Evolutionary conservation across 2,888 invertebrate species (phyloP).

Genomic region (Heliconius erato): DNA sequence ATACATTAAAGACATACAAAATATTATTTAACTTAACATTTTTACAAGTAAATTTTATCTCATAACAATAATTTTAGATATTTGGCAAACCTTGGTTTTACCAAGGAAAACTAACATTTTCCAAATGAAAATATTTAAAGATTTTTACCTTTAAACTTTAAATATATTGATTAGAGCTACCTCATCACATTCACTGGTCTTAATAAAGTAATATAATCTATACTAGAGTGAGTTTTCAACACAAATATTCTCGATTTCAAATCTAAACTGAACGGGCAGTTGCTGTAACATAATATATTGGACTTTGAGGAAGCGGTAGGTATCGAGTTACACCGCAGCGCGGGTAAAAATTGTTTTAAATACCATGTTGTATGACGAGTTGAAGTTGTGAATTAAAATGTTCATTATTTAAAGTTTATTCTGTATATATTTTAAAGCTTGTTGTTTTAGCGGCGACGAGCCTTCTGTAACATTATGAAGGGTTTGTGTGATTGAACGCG

Average conservation of each 20-base stretch:
- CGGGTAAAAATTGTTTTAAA: constrained; percentile 24
- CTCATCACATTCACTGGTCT: not conserved
- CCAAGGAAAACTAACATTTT: too few relatives aligned
- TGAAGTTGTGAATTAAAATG: not conserved
- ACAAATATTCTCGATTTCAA: constrained; percentile 44
- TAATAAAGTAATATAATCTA: constrained; percentile 23
- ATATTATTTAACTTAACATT: too few relatives aligned
- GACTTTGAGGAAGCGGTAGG: constrained; percentile 63
- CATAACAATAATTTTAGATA: too few relatives aligned
- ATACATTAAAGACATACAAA: too few relatives aligned
- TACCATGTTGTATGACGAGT: not conserved
- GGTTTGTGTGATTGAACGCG: too few relatives aligned
- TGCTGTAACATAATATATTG: constrained; percentile 54
- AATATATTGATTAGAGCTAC: not conserved
- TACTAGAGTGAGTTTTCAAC: constrained; percentile 32
- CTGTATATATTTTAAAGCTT: too few relatives aligned
- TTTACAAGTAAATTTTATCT: too few relatives aligned
- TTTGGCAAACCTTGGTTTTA: too few relatives aligned
- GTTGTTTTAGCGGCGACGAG: not conserved
- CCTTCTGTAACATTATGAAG: too few relatives aligned
- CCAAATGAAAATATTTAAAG: too few relatives aligned
- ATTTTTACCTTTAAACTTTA: too few relatives aligned
- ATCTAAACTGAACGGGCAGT: constrained; percentile 29
- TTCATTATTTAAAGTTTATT: not conserved
- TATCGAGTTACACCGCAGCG: constrained; percentile 55